Percentiles rank a stretch among this genome's conserved stretches.
phyloP scores from a whole-genome alignment of 2,113 vertebrate genomes.

The Clarias macrocephalus region DNA sequence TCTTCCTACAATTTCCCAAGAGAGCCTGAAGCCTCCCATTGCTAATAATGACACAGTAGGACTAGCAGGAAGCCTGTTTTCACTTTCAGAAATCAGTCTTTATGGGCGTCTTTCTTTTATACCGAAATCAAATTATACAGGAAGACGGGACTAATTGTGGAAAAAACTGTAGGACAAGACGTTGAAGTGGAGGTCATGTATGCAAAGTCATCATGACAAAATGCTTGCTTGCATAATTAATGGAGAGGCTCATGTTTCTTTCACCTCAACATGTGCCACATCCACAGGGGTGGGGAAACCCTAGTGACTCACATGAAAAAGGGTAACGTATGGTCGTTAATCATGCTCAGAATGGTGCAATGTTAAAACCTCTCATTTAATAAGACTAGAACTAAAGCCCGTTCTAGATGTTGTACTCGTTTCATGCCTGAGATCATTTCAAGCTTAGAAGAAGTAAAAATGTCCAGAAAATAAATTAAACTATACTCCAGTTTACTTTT shows the following conservation, averaged over 20 bases:
- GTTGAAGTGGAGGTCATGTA: not conserved
- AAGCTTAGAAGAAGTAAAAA: not conserved
- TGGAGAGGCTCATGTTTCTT: not conserved
- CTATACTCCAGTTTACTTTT: not conserved
- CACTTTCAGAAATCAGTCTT: conserved; percentile 23
- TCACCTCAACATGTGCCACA: not conserved
- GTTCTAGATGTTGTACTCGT: not conserved
- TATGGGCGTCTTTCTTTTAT: conserved; percentile 25
- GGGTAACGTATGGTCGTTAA: not conserved
- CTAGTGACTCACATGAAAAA: conserved; percentile 1
- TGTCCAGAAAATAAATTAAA: not conserved
- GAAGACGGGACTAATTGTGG: not conserved
- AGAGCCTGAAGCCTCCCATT: conserved; percentile 11
- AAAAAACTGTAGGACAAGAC: not conserved
- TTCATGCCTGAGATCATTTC: not conserved
- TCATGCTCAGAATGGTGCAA: not conserved
- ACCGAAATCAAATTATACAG: conserved; percentile 20
- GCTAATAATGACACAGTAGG: conserved; percentile 34
- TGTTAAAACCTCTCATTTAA: no score
- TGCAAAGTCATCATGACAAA: not conserved
- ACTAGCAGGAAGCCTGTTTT: not conserved
- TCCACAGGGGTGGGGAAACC: not conserved
- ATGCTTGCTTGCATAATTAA: conserved; percentile 7
- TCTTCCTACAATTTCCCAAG: conserved; percentile 11
- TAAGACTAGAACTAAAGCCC: not conserved